Base-by-base conservation (phyloP, 2,888 invertebrate genomes). In the Maniola hyperantus region DNA sequence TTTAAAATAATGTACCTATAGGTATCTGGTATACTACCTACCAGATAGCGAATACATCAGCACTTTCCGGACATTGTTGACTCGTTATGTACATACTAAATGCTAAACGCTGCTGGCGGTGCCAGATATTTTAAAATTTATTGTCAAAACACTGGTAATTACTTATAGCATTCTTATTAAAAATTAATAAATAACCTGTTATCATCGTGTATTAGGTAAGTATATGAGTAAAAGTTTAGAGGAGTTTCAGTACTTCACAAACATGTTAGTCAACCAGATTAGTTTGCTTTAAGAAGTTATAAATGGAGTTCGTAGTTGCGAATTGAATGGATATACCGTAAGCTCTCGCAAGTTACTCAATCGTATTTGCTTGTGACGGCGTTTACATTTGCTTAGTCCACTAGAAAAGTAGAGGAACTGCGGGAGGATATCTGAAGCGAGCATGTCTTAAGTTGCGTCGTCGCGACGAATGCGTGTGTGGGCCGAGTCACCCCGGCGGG, bases 401-500 rank as follows among this genome's bases (percentile, higher is more conserved):
- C 53, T 71, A 66, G 66, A 69, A 65, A 69, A 67, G 57, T 65
- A 69, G 59, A 70, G 68, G 70, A 70, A 71, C 65, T 72, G 73
- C 68, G 68, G 71, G 62, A 73, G 76, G 73, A 76, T 78, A 82
- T 79, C 76, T 82, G 77, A 75, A 80, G 73, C 72, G 74, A 74
- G 75, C 75, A 73, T 74, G 77, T 77, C 76, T 82, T 79, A 78
- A 81, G 77, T 74, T 51, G 74, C 66, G 76, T 80, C 66, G 76
- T 80, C 77, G 77, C 76, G 78, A 76, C 74, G 73, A 71, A 73
- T 74, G 79, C 73, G 81, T 76, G 80, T 77, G 84, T 77, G 80
- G 79, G 81, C 65, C 58, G 73, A 66, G 73, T 72, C 76, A 74
- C 74, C 78, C 82, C 80, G 75, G 74, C 78, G 85, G 90, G 88